Evolutionary conservation across 2,888 invertebrate genomes (phyloP).

Genomic region (Pyrrhia umbra): DNA sequence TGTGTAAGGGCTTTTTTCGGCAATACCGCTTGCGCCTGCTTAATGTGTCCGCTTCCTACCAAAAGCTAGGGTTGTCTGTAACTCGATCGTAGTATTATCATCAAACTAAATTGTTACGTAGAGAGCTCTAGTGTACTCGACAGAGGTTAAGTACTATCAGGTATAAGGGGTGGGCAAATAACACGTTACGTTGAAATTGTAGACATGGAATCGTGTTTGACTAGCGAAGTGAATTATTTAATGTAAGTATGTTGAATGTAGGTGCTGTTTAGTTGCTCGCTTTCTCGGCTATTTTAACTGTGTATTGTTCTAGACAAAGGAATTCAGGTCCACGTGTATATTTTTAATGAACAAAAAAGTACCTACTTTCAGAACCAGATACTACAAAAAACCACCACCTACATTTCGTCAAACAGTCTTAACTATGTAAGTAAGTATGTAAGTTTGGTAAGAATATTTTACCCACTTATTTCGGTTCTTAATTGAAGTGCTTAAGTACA

Average conservation of each 20-base stretch:
- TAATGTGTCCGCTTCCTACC: slow-evolving; percentile 45
- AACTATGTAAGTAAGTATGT: too few species aligned
- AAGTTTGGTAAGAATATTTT: too few species aligned
- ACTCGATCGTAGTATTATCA: slow-evolving; percentile 82
- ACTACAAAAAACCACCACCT: too few species aligned
- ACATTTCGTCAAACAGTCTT: too few species aligned
- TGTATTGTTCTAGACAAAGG: not conserved
- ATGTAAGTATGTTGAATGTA: slow-evolving; percentile 21
- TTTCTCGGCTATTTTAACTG: slow-evolving; percentile 21
- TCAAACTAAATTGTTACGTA: slow-evolving; percentile 82
- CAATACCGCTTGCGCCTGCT: slow-evolving; percentile 13
- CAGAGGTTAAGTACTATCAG: slow-evolving; percentile 80
- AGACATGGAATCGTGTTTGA: slow-evolving; percentile 52
- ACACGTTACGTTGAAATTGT: slow-evolving; percentile 58
- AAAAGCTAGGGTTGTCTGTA: slow-evolving; percentile 79
- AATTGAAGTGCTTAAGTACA: too few species aligned
- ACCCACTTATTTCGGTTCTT: too few species aligned
- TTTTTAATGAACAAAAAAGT: too few species aligned
- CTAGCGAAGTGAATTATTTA: slow-evolving; percentile 40
- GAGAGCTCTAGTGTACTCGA: slow-evolving; percentile 69
- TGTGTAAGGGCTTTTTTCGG: too few species aligned
- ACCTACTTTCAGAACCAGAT: too few species aligned
- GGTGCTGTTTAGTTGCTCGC: slow-evolving; percentile 8
- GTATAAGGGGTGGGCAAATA: slow-evolving; percentile 59
- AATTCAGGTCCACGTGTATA: not conserved